phyloP scores from a whole-genome alignment of 2,888 invertebrate genomes.

The Apamea sordens region DNA sequence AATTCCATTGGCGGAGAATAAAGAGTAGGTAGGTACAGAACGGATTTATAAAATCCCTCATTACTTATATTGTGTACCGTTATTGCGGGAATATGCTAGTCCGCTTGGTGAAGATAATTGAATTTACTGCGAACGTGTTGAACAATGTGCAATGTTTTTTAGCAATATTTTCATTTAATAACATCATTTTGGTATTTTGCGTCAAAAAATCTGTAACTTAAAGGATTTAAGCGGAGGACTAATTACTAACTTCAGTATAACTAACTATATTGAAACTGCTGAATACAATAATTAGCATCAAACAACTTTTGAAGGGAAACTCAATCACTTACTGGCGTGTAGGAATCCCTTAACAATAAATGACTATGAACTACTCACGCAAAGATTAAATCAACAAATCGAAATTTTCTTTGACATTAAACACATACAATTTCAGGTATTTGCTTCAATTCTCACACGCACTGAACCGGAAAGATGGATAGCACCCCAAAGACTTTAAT shows the following conservation, averaged over 20 bases:
- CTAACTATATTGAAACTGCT: not conserved
- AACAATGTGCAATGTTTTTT: not conserved
- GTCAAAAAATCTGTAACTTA: not conserved
- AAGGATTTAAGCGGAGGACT: not conserved
- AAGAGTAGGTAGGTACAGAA: constrained; percentile 1
- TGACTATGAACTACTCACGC: not conserved
- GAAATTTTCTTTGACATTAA: constrained; percentile 52
- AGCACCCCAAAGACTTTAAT: constrained; percentile 65
- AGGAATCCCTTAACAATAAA: not conserved
- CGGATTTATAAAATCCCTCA: constrained; percentile 10
- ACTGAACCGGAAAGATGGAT: constrained; percentile 66
- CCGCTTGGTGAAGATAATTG: not conserved
- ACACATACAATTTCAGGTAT: constrained; percentile 54
- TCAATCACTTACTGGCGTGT: not conserved
- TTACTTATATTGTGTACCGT: not conserved
- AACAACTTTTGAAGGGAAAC: not conserved
- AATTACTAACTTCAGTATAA: not conserved
- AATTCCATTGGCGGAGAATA: constrained; percentile 7
- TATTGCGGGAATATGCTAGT: not conserved
- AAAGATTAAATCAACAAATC: constrained; percentile 28
- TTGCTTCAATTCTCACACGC: constrained; percentile 57
- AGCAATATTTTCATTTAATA: not conserved
- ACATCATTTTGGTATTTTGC: not conserved
- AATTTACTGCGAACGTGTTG: not conserved
- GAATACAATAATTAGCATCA: not conserved